Percentiles rank a stretch among this genome's conserved stretches.
phyloP scores from a whole-genome alignment of 2,888 invertebrate genomes.

The Amaurobius ferox region DNA sequence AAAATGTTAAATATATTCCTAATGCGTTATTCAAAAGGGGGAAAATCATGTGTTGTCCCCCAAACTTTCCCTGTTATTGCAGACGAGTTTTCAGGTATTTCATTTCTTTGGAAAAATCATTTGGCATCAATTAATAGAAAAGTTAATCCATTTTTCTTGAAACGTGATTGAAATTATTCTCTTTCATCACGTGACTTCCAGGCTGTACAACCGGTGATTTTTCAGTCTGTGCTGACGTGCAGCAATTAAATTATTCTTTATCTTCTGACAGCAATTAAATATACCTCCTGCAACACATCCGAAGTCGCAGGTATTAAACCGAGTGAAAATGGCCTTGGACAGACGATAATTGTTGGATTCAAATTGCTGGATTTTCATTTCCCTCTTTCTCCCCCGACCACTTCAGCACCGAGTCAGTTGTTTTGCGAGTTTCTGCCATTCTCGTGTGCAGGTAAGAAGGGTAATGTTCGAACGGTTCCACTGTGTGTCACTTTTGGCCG shows the following conservation, averaged over 20 bases:
- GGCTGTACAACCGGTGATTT: not conserved
- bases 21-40: too few species aligned
- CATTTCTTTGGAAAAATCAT: too few species aligned
- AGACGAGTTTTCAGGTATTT: too few species aligned
- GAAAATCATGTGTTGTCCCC: too few species aligned
- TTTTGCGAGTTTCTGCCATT: not conserved
- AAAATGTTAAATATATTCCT: too few species aligned
- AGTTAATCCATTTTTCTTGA: not conserved
- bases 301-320: conserved; percentile 57
- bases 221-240: not conserved
- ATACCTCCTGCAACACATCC: conserved; percentile 20
- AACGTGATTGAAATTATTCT: not conserved
- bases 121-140: too few species aligned
- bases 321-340: conserved; percentile 50
- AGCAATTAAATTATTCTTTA: conserved; percentile 16
- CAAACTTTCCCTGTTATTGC: too few species aligned
- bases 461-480: too few species aligned
- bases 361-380: not conserved
- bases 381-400: not conserved
- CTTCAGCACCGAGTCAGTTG: not conserved
- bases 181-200: not conserved
- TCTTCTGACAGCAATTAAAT: conserved; percentile 31
- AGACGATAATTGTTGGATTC: conserved; percentile 51
- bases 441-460: not conserved
- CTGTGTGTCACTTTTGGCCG: too few species aligned